Base-by-base conservation (phyloP, 2,888 invertebrate species). In the Odontocolon sp. region DNA sequence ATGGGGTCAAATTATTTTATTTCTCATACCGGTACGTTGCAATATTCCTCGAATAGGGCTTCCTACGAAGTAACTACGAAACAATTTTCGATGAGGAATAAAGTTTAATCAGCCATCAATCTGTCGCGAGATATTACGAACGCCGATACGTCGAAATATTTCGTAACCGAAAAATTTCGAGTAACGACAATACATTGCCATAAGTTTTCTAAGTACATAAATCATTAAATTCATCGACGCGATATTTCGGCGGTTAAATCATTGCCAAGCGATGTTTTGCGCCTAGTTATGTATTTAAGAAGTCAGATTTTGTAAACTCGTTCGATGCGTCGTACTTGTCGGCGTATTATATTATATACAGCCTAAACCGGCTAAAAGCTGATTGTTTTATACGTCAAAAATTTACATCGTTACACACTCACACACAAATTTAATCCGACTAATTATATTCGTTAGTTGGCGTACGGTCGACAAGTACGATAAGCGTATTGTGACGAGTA, bases 301-400 rank as follows among this genome's bases (percentile, higher is more conserved):
- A 47, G 50, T 72, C 38, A 71, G 40, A 63, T 77, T 77, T 72
- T 72, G 57, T 64, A 69, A 77, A 14, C 42, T 69, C 50, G 68
- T 61, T 8, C 59, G 52, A 64, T 45, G 64, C 36, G 23, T 40
- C 66, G 64, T 72, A 59, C 72, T 73, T 47, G 72, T 77, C 52
- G 64, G 28, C 72, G 57, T 68, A 72, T 42, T 42, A 47, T 56
- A 76, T 45, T 40, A 71, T 66, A 56, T 50, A 63, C 42, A 56
- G 26, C 40, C 23, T 42, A 14, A 16, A 31, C 38, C 59, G 61
- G 40, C 42, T 47, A 71, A 57, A 63, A 33, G 68, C 64, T 69
- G 59, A 59, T 72, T 77, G 42, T 77, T 77, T 77, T 77, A 64
- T 77, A 77, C 77, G 59, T 64, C 31, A 40, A 69, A 72, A 72